Evolutionary conservation across 53 echinoderm and acorn worm species (phyloP), one percentile per base, ranked within the genome.

Genomic region (Luidia sarsii): DNA sequence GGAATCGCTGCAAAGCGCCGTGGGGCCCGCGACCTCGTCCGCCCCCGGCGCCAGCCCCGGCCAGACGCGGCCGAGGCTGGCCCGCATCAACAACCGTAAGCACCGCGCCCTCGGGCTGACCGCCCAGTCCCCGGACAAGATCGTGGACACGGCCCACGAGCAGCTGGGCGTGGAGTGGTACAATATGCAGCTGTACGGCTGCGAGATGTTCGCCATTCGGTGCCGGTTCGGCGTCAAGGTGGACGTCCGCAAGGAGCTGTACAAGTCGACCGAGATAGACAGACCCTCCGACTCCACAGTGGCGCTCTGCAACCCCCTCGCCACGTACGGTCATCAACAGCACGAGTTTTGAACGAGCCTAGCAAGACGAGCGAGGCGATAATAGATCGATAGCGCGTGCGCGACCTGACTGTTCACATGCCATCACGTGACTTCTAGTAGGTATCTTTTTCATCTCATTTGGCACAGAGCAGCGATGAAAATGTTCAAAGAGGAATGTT

Each of bases 101-200:
- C 99, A 99, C 57, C 50, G 79, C 28, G 68, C 87, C 2, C 77
- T 95, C 59, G 88, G 90, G 35, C 82, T 70, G 54, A 87, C 91
- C 22, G 80, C 87, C 11, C 68, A 91, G 69, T 75, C 83, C 3
- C 32, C 67, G 0, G 82, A 89, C 52, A 88, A 93, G 63, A 94
- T 99, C 41, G 34, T 99, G 18, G 85, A 90, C 21, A 89, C 91
- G 0, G 99, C 99, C 4, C 67, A 89, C 36, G 91, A 89, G 50
- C 91, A 99, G 41, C 61, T 94, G 7, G 99, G 99, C 3, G 28
- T 99, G 53, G 99, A 99, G 52, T 99, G 99, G 99, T 99, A 94
- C 35, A 99, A 91, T 48, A 85, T 94, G 45, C 99, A 99, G 70
- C 90, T 91, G 22, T 99, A 89, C 49, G 99, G 99, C 0, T 99